Base-by-base conservation (phyloP, 2,113 vertebrate species). In the Caloenas nicobarica region DNA sequence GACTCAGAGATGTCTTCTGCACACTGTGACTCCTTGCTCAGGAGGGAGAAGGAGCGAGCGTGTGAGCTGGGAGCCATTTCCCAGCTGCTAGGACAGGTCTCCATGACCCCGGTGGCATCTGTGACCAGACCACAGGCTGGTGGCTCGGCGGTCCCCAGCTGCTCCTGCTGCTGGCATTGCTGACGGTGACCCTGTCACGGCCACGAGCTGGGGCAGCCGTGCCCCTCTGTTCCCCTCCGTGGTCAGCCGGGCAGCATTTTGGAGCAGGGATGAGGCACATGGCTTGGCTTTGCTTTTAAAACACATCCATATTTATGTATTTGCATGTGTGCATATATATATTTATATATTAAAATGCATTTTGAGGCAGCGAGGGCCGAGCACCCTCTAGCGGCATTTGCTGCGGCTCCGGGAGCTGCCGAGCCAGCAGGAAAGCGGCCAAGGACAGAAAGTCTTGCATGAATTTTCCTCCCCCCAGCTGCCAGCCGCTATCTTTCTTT, bases 351-450 rank as follows among this genome's bases (percentile, higher is more conserved):
- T 10, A 54, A 94, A 88, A 6, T 0, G 9, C 33, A 3, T 71
- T 88, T 60, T 66, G 86, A 51, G 58, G 56, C 60, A 28, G 61
- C 5, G 48, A 91, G 89, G 81, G 88, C 79, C 8, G 95, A 97
- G 97, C 97, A 92, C 98, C 98, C 98, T 98, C 98, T 98, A 93
- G 98, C 51, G 98, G 97, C 44, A 29, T 13, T 38, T 15, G 19
- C n/a, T 2, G 1, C 2, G 0, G 71, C 86, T 66, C 11, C 3
- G 0, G 74, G 72, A 28, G 71, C 84, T 93, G 76, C 71, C 40
- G 1, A 40, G 84, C 36, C 53, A 74, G 54, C 12, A n/a, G 64
- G 74, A 34, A 66, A 69, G 77, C 69, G 2, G 58, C 80, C 92
- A 88, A 95, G 89, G 93, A 94, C 91, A 79, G 91, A 95, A 91